Base-by-base conservation (phyloP, 1,140 invertebrate genomes). In the Drosophila dunni region DNA sequence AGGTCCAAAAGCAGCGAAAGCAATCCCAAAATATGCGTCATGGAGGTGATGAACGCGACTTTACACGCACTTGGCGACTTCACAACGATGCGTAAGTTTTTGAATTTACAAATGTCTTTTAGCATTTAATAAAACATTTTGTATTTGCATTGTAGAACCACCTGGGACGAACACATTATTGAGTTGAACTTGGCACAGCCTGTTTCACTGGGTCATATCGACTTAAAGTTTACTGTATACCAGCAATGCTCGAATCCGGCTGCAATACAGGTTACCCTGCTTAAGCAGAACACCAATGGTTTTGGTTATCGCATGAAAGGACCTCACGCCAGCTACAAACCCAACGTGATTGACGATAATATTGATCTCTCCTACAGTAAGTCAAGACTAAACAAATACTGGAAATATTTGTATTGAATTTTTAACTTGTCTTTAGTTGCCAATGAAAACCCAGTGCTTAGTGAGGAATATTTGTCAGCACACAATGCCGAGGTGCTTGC, bases 161-260 rank as follows among this genome's bases (percentile, higher is more conserved):
- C 97, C 1, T 98, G 97, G 96, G 97, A 98, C 84, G 97, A 98
- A 83, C 97, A 98, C 83, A 94, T 98, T 11, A 96, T 98, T 91
- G 97, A 98, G 92, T 93, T 98, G 0, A 97, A 97, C 5, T 92
- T 98, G 66, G 97, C 97, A 0, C 95, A 95, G 40, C 94, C 95
- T 13, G 94, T 94, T 3, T 95, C 94, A 48, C 94, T 98, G 63
- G 97, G 97, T 20, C 97, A 98, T 82, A 95, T 98, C 13, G 97
- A 98, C 92, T 94, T 98, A 7, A 95, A 96, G 80, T 98, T 98
- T 86, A 95, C 94, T 10, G 93, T 98, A 8, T 96, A 97, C 81
- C 94, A 95, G 7, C 94, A 95, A 11, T 96, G 95, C 84, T 93
- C 94, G 5, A 91, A 91, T 81, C 92, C 93, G 20, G 94, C 95